Conservation (phyloP, 2,888 invertebrate genomes). For the Melieria crassipennis region DNA sequence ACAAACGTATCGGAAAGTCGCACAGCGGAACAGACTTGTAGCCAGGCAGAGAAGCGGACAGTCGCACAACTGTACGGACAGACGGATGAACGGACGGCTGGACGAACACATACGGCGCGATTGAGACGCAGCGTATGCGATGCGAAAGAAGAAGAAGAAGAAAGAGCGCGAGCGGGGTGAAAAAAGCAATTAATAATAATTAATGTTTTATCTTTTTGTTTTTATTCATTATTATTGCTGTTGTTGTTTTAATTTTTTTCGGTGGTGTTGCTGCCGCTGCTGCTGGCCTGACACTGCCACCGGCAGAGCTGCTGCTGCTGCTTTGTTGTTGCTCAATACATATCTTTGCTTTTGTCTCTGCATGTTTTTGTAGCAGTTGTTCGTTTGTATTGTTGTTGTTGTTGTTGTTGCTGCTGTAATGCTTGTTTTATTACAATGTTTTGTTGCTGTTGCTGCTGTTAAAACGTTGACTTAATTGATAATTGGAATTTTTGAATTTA, state of each 20-base stretch:
- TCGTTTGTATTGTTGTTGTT: conserved; percentile 8
- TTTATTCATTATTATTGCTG: conserved; percentile 20
- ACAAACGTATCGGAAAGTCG: no score
- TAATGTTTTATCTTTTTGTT: conserved; percentile 59
- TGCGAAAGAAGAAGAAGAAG: neutral
- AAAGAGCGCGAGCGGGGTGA: conserved; percentile 38
- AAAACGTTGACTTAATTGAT: conserved; percentile 58
- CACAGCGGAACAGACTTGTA: no score
- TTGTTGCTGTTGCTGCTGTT: conserved; percentile 22
- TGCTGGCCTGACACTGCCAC: conserved; percentile 14
- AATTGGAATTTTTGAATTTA: conserved; percentile 44
- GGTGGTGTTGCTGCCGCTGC: neutral
- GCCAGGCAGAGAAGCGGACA: no score
- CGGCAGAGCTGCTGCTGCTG: conserved; percentile 1
- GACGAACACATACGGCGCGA: conserved; percentile 3
- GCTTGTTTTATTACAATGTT: neutral
- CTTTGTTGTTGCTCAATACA: conserved; percentile 26
- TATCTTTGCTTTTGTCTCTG: conserved; percentile 8
- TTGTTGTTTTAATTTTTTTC: neutral
- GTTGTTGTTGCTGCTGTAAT: conserved; percentile 3
- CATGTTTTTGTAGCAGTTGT: conserved; percentile 22
- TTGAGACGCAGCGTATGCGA: neutral
- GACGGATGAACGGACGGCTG: neutral
- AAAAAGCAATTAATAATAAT: conserved; percentile 63
- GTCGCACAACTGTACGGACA: neutral